These are phyloP conservation scores for Heliconius melpomene DNA, from an alignment of 1,140 invertebrate species.

Conservation along the genomic window DNA sequence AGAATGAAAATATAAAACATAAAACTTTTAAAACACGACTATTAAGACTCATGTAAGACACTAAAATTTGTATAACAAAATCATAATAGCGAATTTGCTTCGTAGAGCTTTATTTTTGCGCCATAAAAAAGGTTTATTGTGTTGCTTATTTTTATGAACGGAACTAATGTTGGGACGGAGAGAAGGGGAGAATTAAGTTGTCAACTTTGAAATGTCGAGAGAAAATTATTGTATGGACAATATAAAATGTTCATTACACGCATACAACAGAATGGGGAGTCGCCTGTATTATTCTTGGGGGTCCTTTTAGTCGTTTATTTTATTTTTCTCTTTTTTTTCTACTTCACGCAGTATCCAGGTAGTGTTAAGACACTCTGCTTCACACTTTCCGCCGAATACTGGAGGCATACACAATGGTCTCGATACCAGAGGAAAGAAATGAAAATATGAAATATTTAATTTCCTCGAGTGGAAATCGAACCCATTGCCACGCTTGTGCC, in stretches of 20 bases:
- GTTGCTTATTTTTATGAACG: constrained; percentile 42
- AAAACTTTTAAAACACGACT: not conserved
- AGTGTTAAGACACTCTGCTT: too few species aligned
- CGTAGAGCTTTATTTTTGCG: constrained; percentile 37
- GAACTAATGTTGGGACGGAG: constrained; percentile 39
- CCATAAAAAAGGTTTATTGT: constrained; percentile 45
- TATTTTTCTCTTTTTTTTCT: too few species aligned
- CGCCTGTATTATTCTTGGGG: not conserved
- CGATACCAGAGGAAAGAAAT: too few species aligned
- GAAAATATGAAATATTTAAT: too few species aligned
- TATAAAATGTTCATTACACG: constrained; percentile 26
- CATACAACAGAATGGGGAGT: constrained; percentile 5
- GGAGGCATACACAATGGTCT: too few species aligned
- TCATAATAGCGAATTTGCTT: constrained; percentile 36
- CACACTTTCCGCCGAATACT: too few species aligned
- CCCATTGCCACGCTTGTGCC: too few species aligned
- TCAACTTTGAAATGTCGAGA: constrained; percentile 35
- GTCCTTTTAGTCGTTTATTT: not conserved
- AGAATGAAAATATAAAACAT: too few species aligned
- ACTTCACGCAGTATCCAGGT: too few species aligned
- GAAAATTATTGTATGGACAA: constrained; percentile 31
- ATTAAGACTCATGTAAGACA: constrained; percentile 25
- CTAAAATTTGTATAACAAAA: constrained; percentile 44
- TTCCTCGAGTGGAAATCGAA: too few species aligned
- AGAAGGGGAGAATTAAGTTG: constrained; percentile 19